phyloP scores from a whole-genome alignment of 2,797 vertebrate genomes.

The Falco biarmicus region DNA sequence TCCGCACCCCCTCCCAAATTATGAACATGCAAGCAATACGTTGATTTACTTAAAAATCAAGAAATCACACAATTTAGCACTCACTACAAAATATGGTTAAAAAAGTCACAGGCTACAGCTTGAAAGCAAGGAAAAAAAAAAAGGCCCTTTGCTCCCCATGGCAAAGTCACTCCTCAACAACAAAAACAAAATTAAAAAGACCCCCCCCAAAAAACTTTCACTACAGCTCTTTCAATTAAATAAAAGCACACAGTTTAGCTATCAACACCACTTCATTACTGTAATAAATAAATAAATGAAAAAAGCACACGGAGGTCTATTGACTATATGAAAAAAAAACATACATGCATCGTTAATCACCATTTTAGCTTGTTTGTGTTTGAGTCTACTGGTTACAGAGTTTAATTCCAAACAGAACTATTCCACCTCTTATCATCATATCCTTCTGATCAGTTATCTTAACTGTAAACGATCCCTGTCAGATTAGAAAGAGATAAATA shows the following conservation, averaged over 20 bases:
- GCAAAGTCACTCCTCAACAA: constrained; percentile 85
- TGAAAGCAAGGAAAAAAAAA: constrained; percentile 85
- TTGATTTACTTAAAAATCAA: constrained; percentile 77
- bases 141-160: constrained; percentile 83
- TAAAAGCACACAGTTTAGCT: constrained; percentile 98
- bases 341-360: constrained; percentile 99
- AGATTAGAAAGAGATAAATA: constrained; percentile 99
- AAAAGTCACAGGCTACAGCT: constrained; percentile 86
- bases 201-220: constrained; percentile 81
- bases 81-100: constrained; percentile 85
- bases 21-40: constrained; percentile 80
- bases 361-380: constrained; percentile 97
- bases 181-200: constrained; percentile 81
- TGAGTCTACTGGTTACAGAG: constrained; percentile 98
- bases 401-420: constrained; percentile 96
- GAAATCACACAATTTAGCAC: constrained; percentile 84
- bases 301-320: constrained; percentile 95
- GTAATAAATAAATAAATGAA: constrained; percentile 78
- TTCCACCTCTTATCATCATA: constrained; percentile 97
- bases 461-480: constrained; percentile 99
- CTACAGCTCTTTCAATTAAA: constrained; percentile 89
- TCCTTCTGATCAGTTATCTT: constrained; percentile 96
- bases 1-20: constrained; percentile 9
- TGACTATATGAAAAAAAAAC: constrained; percentile 94
- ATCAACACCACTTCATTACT: constrained; percentile 99